Evolutionary conservation across 2,888 invertebrate genomes (phyloP).

Genomic region (Onchidella celtica): DNA sequence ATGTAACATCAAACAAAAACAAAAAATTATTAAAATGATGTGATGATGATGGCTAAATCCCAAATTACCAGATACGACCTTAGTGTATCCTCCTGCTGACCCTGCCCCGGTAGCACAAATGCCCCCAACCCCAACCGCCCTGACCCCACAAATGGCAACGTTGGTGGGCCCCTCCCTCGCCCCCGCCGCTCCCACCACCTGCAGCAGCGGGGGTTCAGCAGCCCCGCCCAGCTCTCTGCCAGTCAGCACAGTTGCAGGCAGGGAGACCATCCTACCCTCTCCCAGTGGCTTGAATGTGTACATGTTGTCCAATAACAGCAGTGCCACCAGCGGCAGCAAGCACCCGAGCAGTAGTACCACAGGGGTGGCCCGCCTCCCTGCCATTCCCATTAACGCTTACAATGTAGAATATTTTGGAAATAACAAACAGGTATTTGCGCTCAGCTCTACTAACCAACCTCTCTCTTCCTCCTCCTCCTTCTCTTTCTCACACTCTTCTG

Average conservation of each 20-base stretch:
- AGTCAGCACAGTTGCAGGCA: slow-evolving; percentile 10
- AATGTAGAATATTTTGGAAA: slow-evolving; percentile 48
- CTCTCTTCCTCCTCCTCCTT: not conserved
- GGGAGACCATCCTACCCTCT: slow-evolving; percentile 3
- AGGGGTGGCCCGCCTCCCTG: slow-evolving; percentile 25
- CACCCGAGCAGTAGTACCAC: not conserved
- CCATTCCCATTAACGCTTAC: slow-evolving; percentile 43
- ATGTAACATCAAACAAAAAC: no score
- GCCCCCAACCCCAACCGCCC: not conserved
- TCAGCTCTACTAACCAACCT: not conserved
- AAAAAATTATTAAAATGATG: no score
- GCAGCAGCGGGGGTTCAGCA: not conserved
- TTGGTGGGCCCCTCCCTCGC: not conserved
- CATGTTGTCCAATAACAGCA: slow-evolving; percentile 10
- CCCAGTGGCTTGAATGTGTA: slow-evolving; percentile 19
- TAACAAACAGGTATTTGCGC: slow-evolving; percentile 47
- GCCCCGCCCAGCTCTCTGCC: not conserved
- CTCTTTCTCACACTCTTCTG: no score
- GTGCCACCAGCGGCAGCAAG: not conserved
- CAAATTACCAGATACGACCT: slow-evolving; percentile 31
- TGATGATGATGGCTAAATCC: no score
- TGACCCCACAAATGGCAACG: not conserved
- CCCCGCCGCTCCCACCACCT: not conserved
- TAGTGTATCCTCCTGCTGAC: slow-evolving; percentile 23
- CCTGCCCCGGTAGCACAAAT: slow-evolving; percentile 7